Percentiles rank a stretch among this genome's conserved stretches.
These are phyloP conservation scores for Charaxes varanes DNA, from an alignment of 1,140 invertebrate genomes.

Conservation along the genomic window DNA sequence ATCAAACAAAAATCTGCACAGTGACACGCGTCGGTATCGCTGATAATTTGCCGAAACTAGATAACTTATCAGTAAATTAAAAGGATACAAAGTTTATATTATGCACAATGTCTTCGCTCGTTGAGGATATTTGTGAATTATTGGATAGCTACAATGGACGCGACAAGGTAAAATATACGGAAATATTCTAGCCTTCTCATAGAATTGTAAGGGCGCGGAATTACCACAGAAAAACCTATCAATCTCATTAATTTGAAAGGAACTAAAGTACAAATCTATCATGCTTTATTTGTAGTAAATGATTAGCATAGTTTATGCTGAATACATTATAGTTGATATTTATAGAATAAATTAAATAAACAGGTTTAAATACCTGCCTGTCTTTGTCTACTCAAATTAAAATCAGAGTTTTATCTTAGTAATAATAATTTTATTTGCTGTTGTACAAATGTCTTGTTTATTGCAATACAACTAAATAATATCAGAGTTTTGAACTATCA, in stretches of 20 bases:
- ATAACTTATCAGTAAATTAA: slow-evolving; percentile 42
- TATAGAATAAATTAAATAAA: no score
- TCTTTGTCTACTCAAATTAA: no score
- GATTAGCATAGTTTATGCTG: no score
- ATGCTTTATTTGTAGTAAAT: no score
- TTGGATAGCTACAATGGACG: slow-evolving; percentile 65
- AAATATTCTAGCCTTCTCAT: slow-evolving; percentile 31
- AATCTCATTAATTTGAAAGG: not conserved
- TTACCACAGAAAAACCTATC: slow-evolving; percentile 26
- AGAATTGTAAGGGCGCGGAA: slow-evolving; percentile 10
- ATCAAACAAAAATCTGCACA: slow-evolving; percentile 33
- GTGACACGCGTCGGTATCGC: slow-evolving; percentile 23
- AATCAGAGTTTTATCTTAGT: no score
- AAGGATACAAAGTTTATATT: slow-evolving; percentile 17
- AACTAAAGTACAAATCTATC: not conserved
- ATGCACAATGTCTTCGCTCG: slow-evolving; percentile 46
- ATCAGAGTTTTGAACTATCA: no score
- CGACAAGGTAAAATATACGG: slow-evolving; percentile 66
- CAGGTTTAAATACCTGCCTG: no score
- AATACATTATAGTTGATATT: no score
- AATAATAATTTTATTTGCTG: no score
- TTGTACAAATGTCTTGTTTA: no score
- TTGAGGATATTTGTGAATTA: slow-evolving; percentile 63
- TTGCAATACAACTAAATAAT: no score
- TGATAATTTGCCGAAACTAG: slow-evolving; percentile 9